Evolutionary conservation across 2,113 vertebrate species (phyloP), one percentile per base, ranked within the genome.

Genomic region (Aleadryas rufinucha): DNA sequence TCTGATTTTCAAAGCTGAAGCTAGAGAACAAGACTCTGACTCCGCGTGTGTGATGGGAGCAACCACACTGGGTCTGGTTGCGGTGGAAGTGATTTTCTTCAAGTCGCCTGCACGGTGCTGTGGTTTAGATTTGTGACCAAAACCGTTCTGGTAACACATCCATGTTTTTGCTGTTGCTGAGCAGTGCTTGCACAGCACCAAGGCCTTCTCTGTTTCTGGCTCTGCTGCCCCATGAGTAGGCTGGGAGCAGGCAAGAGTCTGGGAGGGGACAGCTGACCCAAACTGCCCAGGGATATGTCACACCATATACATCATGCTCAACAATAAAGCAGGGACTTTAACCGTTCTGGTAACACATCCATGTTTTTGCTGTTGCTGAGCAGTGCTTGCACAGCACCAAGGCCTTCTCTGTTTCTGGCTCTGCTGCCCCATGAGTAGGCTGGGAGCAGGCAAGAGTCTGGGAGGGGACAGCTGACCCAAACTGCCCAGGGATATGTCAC

Each of bases 31-130:
- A 77, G 71, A 41, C 61, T 74, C 70, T 74, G 54, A 26, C 35
- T 65, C 66, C n/a, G n/a, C 24, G 74, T n/a, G 3, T 16, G 6
- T 45, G 41, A 69, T 45, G 21, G 16, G 28, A 87, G 10, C 27
- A 54, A 11, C 20, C 27, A 27, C 6, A 1, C 23, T 37, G 68
- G 27, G 26, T 57, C 53, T 88, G 41, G 10, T 4, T 80, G 39
- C 11, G 44, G 10, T 47, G 61, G 17, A 64, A 11, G n/a, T 65
- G 1, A 11, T 82, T 56, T 72, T 84, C 71, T 77, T 84, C 71
- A 44, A 74, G 50, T 4, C 45, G 42, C 41, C 71, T 21, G 7
- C 39, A 31, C 0, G 0, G n/a, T 61, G n/a, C 37, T 69, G 39
- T 61, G 45, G 10, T 76, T 86, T 56, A 61, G n/a, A 72, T 45